These are phyloP conservation scores for Halesus radiatus DNA, from an alignment of 1,140 invertebrate species.

Conservation along the genomic window DNA sequence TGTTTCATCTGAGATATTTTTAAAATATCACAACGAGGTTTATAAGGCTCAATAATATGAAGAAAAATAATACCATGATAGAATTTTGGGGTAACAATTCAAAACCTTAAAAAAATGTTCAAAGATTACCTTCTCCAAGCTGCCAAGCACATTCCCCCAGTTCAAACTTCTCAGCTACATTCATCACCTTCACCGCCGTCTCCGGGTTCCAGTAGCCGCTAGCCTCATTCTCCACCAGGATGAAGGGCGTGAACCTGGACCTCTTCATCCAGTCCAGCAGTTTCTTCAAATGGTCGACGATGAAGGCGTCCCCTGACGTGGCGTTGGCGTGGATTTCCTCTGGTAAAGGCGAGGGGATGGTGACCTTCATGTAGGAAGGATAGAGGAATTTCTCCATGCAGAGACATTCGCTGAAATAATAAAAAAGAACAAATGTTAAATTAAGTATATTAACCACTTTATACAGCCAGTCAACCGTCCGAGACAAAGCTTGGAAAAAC, in stretches of 20 bases:
- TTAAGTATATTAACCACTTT: no score
- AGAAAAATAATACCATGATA: no score
- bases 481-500: no score
- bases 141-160: slow-evolving; percentile 74
- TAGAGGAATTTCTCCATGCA: slow-evolving; percentile 73
- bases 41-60: no score
- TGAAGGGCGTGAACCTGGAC: slow-evolving; percentile 67
- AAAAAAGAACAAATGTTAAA: no score
- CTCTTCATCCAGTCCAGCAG: slow-evolving; percentile 67
- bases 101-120: no score
- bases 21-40: no score
- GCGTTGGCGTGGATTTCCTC: slow-evolving; percentile 50
- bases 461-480: no score
- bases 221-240: slow-evolving; percentile 65
- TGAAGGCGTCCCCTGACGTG: slow-evolving; percentile 63
- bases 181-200: slow-evolving; percentile 69
- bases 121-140: slow-evolving; percentile 73
- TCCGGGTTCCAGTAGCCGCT: slow-evolving; percentile 70
- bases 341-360: slow-evolving; percentile 70
- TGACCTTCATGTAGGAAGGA: slow-evolving; percentile 74
- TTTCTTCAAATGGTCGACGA: slow-evolving; percentile 52
- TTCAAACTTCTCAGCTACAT: slow-evolving; percentile 71
- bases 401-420: slow-evolving; percentile 64
- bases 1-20: no score
- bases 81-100: no score